Base-by-base conservation (phyloP, 2,888 invertebrate genomes). In the Parnassius orleans region DNA sequence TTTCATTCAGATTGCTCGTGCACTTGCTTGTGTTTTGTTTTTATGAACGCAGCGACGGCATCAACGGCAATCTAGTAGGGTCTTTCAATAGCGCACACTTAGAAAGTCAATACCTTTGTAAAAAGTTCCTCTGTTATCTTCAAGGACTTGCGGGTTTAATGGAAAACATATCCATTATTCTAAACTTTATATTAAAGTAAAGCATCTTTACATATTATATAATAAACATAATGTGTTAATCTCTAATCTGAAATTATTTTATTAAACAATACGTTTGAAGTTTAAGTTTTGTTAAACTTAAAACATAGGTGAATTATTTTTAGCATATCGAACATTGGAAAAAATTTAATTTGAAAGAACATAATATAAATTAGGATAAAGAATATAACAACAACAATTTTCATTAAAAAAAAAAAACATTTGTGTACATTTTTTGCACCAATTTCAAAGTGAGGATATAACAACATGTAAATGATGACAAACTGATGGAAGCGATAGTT, bases 401-500 rank as follows among this genome's bases (percentile, higher is more conserved):
- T 19, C 7, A 33, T 33, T 33, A 33, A 33, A 33, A 33, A 24
- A 24, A 33, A 33, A 33, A 19, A 19, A 19, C 19, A 19, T 5
- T 48, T 14, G 5, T 48, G 3, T 56, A 52, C 3, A 19, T 42
- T 83, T 78, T 69, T 86, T 87, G 88, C 90, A 91, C 91, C 91
- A 90, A 89, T 90, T 89, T 87, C 82, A 80, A 74, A 76, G 75
- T 77, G 75, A 61, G 53, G 48, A 64, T 14, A 66, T 66, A 56
- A 76, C 64, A 74, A 72, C 71, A 74, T 77, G 78, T 79, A 72
- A 72, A 80, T 75, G 78, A 84, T 83, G 81, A 80, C 77, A 81
- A 83, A 80, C 82, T 78, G 80, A 87, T 86, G 82, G 81, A 90
- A 90, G 90, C 88, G 79, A 88, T 89, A 87, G 83, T 84, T 77